Conservation (phyloP, 2,797 vertebrate genomes). For the Protonibea diacanthus region DNA sequence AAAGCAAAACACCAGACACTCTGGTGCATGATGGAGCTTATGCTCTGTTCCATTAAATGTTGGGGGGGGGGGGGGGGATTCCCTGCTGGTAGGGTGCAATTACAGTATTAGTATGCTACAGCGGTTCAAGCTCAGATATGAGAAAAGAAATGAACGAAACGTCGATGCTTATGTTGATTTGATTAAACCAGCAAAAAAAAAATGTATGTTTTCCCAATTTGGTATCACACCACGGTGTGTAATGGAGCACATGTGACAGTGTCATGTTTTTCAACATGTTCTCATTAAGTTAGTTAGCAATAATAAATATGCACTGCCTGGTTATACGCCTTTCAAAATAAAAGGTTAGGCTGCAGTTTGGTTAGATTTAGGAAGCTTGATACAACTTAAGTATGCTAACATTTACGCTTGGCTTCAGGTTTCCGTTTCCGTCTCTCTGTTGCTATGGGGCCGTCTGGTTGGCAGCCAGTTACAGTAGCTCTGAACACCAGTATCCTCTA, state of each 20-base stretch:
- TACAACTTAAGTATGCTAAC: too few relatives aligned
- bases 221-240: too few relatives aligned
- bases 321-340: too few relatives aligned
- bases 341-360: too few relatives aligned
- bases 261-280: not conserved
- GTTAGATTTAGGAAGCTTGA: too few relatives aligned
- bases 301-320: too few relatives aligned
- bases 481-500: too few relatives aligned
- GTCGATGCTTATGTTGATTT: conserved; percentile 10
- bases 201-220: conserved; percentile 1
- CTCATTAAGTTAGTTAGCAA: too few relatives aligned
- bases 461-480: too few relatives aligned
- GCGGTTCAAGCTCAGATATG: conserved; percentile 26
- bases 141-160: conserved; percentile 7
- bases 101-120: conserved; percentile 49
- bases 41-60: conserved; percentile 48
- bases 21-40: conserved; percentile 46
- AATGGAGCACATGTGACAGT: not conserved
- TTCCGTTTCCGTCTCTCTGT: too few relatives aligned
- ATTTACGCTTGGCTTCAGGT: too few relatives aligned
- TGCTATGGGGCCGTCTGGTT: too few relatives aligned
- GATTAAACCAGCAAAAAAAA: conserved; percentile 35
- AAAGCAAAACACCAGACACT: conserved; percentile 32
- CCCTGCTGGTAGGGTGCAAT: conserved; percentile 50
- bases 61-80: conserved; percentile 33